phyloP scores from a whole-genome alignment of 1,140 invertebrate genomes.

The Periplaneta americana region DNA sequence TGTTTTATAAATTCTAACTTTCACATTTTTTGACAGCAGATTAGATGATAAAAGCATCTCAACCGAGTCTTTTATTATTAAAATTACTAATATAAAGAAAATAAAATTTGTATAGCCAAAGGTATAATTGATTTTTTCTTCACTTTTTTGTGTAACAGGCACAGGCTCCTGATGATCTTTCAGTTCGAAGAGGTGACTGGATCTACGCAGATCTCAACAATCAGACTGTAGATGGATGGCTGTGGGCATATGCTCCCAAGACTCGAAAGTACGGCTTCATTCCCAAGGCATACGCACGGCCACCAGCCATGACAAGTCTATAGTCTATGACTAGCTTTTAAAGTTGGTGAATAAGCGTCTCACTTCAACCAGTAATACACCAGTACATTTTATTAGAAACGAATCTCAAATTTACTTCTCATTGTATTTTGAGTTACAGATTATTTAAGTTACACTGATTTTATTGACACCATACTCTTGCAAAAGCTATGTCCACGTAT shows the following conservation, averaged over 20 bases:
- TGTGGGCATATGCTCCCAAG: conserved; percentile 92
- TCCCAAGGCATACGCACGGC: conserved; percentile 88
- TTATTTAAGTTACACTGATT: no score
- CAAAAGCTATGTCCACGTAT: no score
- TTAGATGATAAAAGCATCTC: no score
- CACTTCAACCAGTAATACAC: no score
- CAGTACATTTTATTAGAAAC: no score
- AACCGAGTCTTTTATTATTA: no score
- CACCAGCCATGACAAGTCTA: conserved; percentile 85
- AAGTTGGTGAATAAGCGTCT: not conserved
- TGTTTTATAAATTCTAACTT: no score
- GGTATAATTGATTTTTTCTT: not conserved
- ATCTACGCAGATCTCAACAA: conserved; percentile 90
- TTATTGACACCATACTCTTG: no score
- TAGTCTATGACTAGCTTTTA: conserved; percentile 28
- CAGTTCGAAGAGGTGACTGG: conserved; percentile 85
- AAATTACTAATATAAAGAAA: no score
- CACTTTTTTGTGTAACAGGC: conserved; percentile 44
- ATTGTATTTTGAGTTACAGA: no score
- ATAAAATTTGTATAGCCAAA: not conserved
- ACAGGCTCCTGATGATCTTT: conserved; percentile 86
- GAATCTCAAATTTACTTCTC: no score
- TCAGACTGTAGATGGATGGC: conserved; percentile 90
- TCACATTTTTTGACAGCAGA: no score
- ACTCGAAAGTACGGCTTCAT: conserved; percentile 91